Evolutionary conservation across 2,113 vertebrate species (phyloP).

Genomic region (Bujurquina vittata): DNA sequence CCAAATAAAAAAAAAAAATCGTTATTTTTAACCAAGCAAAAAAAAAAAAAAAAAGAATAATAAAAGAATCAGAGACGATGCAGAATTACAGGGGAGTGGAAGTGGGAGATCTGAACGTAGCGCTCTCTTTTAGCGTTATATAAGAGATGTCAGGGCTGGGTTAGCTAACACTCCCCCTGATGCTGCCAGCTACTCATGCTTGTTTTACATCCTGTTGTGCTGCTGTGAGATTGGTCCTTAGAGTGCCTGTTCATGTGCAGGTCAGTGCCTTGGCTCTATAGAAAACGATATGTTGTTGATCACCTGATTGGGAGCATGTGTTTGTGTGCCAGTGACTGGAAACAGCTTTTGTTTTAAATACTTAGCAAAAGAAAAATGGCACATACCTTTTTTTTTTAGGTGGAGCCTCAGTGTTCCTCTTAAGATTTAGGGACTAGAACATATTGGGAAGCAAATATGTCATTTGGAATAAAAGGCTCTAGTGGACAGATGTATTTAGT

Average conservation of each 20-base stretch:
- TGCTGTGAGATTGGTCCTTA: constrained; percentile 36
- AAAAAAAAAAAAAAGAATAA: constrained; percentile 5
- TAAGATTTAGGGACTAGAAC: background rate
- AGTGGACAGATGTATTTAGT: background rate
- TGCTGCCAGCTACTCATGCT: constrained; percentile 64
- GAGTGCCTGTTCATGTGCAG: constrained; percentile 37
- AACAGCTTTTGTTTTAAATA: constrained; percentile 7
- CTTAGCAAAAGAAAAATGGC: background rate
- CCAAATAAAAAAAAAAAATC: too few species aligned
- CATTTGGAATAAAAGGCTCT: constrained; percentile 17
- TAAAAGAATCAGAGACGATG: constrained; percentile 3
- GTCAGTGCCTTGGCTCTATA: constrained; percentile 48
- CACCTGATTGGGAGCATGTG: background rate
- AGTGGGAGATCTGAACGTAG: background rate
- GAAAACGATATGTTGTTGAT: background rate
- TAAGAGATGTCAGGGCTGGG: constrained; percentile 66
- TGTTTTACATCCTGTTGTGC: constrained; percentile 65
- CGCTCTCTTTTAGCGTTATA: constrained; percentile 58
- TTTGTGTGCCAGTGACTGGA: background rate
- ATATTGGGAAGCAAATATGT: constrained; percentile 35
- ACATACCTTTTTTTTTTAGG: too few species aligned
- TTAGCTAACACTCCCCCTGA: constrained; percentile 49
- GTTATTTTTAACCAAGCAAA: constrained; percentile 30
- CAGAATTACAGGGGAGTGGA: constrained; percentile 17
- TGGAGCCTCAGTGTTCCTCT: background rate